Evolutionary conservation across 2,888 invertebrate species (phyloP).

Genomic region (Falcaria lacertinaria): DNA sequence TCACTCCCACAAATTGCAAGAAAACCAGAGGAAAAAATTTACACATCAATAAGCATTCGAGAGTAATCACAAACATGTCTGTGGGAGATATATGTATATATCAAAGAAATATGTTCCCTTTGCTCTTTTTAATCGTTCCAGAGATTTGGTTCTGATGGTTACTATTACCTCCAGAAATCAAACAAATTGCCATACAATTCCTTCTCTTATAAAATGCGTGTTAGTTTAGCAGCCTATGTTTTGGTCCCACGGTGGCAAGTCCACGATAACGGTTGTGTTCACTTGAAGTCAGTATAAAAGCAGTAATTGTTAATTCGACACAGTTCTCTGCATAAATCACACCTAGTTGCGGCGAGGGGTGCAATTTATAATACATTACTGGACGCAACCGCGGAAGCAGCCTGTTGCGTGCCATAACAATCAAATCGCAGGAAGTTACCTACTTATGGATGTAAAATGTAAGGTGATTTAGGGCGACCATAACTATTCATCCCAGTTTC

Average conservation of each 20-base stretch:
- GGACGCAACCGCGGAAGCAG: constrained; percentile 27
- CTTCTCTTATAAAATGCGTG: constrained; percentile 30
- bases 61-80: too few relatives aligned
- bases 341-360: constrained; percentile 54
- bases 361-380: constrained; percentile 60
- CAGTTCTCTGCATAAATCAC: constrained; percentile 67
- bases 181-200: too few relatives aligned
- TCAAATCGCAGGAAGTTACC: constrained; percentile 52
- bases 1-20: too few relatives aligned
- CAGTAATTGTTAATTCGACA: constrained; percentile 71
- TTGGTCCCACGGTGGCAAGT: constrained; percentile 32
- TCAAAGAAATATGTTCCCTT: too few relatives aligned
- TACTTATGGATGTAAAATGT: constrained; percentile 39
- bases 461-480: constrained; percentile 25
- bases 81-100: too few relatives aligned
- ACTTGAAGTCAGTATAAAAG: constrained; percentile 40
- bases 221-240: constrained; percentile 24
- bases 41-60: too few relatives aligned
- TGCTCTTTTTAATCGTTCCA: too few relatives aligned
- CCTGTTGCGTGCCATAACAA: constrained; percentile 21
- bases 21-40: too few relatives aligned
- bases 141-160: too few relatives aligned
- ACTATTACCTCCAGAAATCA: too few relatives aligned
- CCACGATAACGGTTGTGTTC: constrained; percentile 42
- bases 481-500: constrained; percentile 6